These are phyloP conservation scores for Oncorhynchus clarkii DNA, from an alignment of 2,113 vertebrate species.

Conservation along the genomic window DNA sequence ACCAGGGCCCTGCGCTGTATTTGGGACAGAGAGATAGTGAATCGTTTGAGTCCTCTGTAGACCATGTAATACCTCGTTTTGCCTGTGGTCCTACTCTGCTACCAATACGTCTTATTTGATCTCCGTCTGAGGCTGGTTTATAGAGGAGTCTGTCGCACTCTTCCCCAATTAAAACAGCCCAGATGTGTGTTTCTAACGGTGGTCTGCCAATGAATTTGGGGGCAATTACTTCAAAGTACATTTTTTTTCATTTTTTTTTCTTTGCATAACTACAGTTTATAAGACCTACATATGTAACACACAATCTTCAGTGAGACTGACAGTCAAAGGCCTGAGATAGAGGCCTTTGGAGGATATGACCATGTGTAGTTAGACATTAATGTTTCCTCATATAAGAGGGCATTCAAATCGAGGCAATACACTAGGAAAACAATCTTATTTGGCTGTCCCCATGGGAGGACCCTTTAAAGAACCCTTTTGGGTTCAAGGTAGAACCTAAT, in stretches of 20 bases:
- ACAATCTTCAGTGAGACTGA: not conserved
- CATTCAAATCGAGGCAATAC: too few species aligned
- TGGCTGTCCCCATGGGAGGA: too few species aligned
- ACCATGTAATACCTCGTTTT: conserved; percentile 13
- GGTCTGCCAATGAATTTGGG: conserved; percentile 50
- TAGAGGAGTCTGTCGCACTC: conserved; percentile 67
- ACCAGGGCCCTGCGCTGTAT: too few species aligned
- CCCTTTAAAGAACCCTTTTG: too few species aligned
- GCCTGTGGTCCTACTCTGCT: conserved; percentile 68
- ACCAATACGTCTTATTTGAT: conserved; percentile 75
- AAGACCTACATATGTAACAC: not conserved
- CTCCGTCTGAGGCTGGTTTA: conserved; percentile 72
- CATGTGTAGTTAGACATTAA: too few species aligned
- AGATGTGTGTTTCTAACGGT: conserved; percentile 71
- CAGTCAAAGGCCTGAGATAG: not conserved
- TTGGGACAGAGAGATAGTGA: too few species aligned
- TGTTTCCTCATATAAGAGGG: too few species aligned
- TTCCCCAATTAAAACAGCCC: conserved; percentile 67
- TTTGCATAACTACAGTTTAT: conserved; percentile 17
- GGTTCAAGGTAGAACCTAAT: too few species aligned
- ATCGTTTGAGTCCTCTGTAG: not conserved
- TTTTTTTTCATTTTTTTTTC: not conserved
- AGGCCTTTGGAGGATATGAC: not conserved
- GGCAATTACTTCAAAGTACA: conserved; percentile 39
- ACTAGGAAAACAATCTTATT: too few species aligned